Evolutionary conservation across 2,888 invertebrate genomes (phyloP).

Genomic region (Antitype chi): DNA sequence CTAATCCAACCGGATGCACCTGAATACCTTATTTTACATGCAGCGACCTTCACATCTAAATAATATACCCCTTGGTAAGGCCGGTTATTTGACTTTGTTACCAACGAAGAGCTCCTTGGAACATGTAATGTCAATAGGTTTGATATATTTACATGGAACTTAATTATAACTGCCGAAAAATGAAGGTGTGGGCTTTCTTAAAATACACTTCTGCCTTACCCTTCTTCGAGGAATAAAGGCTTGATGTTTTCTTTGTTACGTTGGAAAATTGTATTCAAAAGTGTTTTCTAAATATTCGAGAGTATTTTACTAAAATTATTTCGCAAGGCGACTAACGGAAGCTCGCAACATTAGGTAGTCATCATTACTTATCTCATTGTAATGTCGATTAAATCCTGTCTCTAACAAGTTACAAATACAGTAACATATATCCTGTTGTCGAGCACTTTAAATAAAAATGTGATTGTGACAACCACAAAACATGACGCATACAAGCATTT

Average conservation of each 20-base stretch:
- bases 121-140: not conserved
- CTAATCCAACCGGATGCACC: too few relatives aligned
- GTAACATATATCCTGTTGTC: constrained; percentile 4
- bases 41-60: not conserved
- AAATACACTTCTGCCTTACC: not conserved
- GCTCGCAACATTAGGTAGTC: not conserved
- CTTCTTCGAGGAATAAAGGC: too few relatives aligned
- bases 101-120: not conserved
- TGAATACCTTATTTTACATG: too few relatives aligned
- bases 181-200: not conserved
- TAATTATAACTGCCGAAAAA: not conserved
- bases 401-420: not conserved
- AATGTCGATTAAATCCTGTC: not conserved
- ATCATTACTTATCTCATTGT: not conserved
- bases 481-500: constrained; percentile 36
- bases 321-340: not conserved
- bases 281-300: not conserved
- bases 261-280: not conserved
- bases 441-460: constrained; percentile 3
- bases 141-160: not conserved
- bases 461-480: constrained; percentile 1
- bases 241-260: not conserved
- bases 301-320: not conserved
- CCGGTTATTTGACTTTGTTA: not conserved
- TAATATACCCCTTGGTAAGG: not conserved